These are phyloP conservation scores for Sycophila sp. DNA, from an alignment of 1,140 invertebrate species.

Conservation along the genomic window DNA sequence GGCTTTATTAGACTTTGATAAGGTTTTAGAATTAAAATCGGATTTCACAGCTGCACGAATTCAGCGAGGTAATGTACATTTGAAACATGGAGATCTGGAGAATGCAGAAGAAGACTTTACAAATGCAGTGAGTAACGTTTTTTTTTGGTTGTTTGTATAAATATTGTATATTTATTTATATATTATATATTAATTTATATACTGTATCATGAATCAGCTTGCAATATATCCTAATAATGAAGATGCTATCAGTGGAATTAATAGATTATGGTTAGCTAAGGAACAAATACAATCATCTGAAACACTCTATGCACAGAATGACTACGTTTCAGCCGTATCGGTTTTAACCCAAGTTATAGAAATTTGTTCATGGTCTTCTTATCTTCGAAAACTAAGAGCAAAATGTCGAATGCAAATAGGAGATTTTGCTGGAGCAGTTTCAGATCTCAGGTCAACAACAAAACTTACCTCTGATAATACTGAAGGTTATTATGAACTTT, in stretches of 20 bases:
- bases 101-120: conserved; percentile 86
- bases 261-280: conserved; percentile 72
- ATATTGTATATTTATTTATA: neutral
- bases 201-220: conserved; percentile 75
- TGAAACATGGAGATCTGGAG: conserved; percentile 89
- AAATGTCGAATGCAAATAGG: conserved; percentile 84
- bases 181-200: conserved; percentile 11
- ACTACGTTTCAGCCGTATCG: conserved; percentile 77
- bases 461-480: conserved; percentile 93
- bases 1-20: conserved; percentile 92
- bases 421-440: conserved; percentile 88
- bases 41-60: conserved; percentile 92
- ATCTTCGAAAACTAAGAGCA: conserved; percentile 85
- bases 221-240: conserved; percentile 79
- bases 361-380: conserved; percentile 88
- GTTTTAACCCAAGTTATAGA: conserved; percentile 82
- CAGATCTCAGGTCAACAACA: conserved; percentile 89
- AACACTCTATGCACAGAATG: conserved; percentile 72
- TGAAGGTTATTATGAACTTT: conserved; percentile 85
- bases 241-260: conserved; percentile 76
- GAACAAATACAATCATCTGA: conserved; percentile 77
- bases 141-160: neutral
- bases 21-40: conserved; percentile 91
- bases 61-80: conserved; percentile 86
- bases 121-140: conserved; percentile 78